phyloP scores from a whole-genome alignment of 1,140 invertebrate species.

The Drosophila truncata region DNA sequence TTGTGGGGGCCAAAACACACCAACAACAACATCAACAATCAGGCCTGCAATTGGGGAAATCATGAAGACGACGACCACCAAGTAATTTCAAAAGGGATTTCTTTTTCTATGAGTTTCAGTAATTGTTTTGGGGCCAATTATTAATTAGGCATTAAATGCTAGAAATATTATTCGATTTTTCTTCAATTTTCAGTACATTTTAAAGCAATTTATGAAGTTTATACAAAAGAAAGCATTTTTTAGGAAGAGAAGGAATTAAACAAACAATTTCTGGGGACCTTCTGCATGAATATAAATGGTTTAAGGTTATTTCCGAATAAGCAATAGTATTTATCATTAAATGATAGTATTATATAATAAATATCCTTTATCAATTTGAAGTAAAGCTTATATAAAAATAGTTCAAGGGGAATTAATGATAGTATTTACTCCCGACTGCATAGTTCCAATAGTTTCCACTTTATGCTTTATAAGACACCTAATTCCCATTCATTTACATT shows the following conservation, averaged over 20 bases:
- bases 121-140: slow-evolving; percentile 3
- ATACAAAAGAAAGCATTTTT: too few species aligned
- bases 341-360: neutral
- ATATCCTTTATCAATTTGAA: neutral
- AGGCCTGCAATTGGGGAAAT: slow-evolving; percentile 16
- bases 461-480: neutral
- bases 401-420: too few species aligned
- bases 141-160: slow-evolving; percentile 8
- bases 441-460: neutral
- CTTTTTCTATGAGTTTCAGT: neutral
- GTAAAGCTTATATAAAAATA: neutral
- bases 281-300: neutral
- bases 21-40: slow-evolving; percentile 16
- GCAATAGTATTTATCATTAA: neutral
- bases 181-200: neutral
- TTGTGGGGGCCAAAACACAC: slow-evolving; percentile 37
- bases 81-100: slow-evolving; percentile 9
- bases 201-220: too few species aligned
- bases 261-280: neutral
- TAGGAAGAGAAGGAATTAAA: too few species aligned
- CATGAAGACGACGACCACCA: slow-evolving; percentile 4
- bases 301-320: neutral
- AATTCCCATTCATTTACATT: neutral
- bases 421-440: neutral
- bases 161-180: neutral